phyloP scores from a whole-genome alignment of 2,113 vertebrate genomes.

The Gymnobelideus leadbeateri region DNA sequence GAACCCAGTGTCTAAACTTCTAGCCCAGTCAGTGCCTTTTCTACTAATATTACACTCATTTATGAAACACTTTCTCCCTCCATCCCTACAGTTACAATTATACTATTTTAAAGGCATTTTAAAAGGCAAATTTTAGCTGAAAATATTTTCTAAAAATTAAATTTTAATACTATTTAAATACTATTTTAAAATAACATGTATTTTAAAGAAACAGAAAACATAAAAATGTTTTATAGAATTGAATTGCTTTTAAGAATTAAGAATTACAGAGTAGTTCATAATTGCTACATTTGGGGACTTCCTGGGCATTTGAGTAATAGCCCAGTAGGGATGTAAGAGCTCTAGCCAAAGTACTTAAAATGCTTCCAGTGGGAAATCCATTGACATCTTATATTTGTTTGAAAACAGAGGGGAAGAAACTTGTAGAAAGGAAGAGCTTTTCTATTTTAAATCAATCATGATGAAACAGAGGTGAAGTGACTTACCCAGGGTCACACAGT shows the following conservation, averaged over 20 bases:
- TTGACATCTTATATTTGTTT: not conserved
- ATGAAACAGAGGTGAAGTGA: not conserved
- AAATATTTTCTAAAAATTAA: not conserved
- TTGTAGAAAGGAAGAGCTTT: not conserved
- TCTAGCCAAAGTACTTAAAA: not conserved
- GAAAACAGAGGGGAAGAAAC: not conserved
- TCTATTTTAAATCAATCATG: not conserved
- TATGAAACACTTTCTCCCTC: too few relatives aligned
- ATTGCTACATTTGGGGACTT: not conserved
- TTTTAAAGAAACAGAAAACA: too few relatives aligned
- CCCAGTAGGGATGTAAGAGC: not conserved
- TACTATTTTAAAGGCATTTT: not conserved
- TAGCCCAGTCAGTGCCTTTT: too few relatives aligned
- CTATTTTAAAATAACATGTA: not conserved
- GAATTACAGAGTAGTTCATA: not conserved
- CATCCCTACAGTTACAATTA: not conserved
- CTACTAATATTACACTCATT: too few relatives aligned
- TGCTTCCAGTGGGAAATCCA: not conserved
- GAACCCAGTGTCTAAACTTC: too few relatives aligned
- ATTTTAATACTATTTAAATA: not conserved
- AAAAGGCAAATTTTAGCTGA: not conserved
- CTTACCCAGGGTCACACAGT: too few relatives aligned
- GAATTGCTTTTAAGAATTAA: not conserved
- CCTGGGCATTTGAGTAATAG: not conserved
- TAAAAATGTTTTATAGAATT: not conserved